A percentile compares a stretch with the other conserved stretches of the same genome.
These are phyloP conservation scores for Ateles fusciceps DNA, from an alignment of 2,797 vertebrate genomes.

Conservation along the genomic window DNA sequence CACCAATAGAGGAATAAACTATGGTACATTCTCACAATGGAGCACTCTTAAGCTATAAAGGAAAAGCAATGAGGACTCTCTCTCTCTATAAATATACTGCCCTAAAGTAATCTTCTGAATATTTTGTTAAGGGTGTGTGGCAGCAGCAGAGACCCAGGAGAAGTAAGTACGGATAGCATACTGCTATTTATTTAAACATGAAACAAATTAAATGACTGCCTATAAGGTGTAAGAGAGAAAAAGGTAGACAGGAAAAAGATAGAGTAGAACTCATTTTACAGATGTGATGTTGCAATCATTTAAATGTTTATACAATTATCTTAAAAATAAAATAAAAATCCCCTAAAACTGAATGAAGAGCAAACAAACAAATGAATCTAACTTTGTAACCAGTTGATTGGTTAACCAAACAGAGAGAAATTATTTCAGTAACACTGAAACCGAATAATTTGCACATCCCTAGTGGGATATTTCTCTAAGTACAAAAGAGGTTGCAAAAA, in stretches of 20 bases:
- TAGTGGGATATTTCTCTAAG: not conserved
- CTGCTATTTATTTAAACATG: not conserved
- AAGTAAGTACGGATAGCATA: not conserved
- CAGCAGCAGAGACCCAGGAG: not conserved
- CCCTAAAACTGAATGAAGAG: not conserved
- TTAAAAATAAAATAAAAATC: slow-evolving; percentile 3
- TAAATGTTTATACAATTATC: not conserved
- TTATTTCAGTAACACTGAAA: not conserved
- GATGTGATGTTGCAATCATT: not conserved
- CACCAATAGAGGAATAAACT: not conserved
- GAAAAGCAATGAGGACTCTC: not conserved
- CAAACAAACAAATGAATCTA: not conserved
- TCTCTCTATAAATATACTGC: not conserved
- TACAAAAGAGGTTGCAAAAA: not conserved
- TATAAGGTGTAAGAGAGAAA: not conserved
- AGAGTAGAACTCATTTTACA: not conserved
- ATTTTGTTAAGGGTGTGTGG: not conserved
- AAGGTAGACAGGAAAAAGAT: not conserved
- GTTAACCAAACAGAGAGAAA: not conserved
- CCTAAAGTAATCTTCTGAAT: not conserved
- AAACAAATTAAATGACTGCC: not conserved
- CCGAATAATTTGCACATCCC: not conserved
- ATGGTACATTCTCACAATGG: not conserved
- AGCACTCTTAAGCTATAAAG: not conserved
- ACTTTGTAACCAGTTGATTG: not conserved